Conservation (phyloP, 2,113 vertebrate genomes). For the Myotis davidii region DNA sequence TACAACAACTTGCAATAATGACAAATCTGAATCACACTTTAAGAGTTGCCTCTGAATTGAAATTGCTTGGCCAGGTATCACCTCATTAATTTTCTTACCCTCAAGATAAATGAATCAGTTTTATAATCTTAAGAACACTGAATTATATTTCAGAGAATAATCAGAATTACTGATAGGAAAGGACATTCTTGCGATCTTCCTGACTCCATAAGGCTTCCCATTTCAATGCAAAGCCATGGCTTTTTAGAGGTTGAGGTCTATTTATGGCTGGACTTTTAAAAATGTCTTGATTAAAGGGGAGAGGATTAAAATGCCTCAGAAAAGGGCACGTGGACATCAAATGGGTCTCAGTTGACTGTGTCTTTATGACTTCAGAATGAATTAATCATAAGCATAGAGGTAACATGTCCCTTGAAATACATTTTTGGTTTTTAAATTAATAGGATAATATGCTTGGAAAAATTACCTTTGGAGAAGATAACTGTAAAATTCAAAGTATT, state of each 20-base stretch:
- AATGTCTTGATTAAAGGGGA: constrained; percentile 18
- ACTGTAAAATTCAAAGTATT: constrained; percentile 29
- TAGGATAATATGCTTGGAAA: constrained; percentile 18
- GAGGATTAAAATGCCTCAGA: constrained; percentile 30
- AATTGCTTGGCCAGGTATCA: constrained; percentile 71
- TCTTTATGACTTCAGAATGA: constrained; percentile 61
- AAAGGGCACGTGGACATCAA: constrained; percentile 47
- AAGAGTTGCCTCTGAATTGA: constrained; percentile 50
- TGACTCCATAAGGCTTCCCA: constrained; percentile 38
- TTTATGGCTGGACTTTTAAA: constrained; percentile 12
- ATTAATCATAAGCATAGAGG: constrained; percentile 44
- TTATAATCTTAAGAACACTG: constrained; percentile 68
- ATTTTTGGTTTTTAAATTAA: constrained; percentile 26
- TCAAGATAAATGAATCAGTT: constrained; percentile 76
- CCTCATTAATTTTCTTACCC: constrained; percentile 74
- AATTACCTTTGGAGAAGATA: constrained; percentile 34
- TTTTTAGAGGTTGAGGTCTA: not conserved
- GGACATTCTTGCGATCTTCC: constrained; percentile 34
- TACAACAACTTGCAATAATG: constrained; percentile 68
- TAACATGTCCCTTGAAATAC: constrained; percentile 56
- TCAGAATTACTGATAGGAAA: constrained; percentile 71
- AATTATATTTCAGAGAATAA: constrained; percentile 71
- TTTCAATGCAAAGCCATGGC: constrained; percentile 27
- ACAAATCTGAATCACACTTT: constrained; percentile 73
- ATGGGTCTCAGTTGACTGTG: constrained; percentile 13